A percentile compares a stretch with the other conserved stretches of the same genome.
Conservation (phyloP, 30 jellyfish, hydroid and myxozoan genomes). For the Chrysaora quinquecirrha region DNA sequence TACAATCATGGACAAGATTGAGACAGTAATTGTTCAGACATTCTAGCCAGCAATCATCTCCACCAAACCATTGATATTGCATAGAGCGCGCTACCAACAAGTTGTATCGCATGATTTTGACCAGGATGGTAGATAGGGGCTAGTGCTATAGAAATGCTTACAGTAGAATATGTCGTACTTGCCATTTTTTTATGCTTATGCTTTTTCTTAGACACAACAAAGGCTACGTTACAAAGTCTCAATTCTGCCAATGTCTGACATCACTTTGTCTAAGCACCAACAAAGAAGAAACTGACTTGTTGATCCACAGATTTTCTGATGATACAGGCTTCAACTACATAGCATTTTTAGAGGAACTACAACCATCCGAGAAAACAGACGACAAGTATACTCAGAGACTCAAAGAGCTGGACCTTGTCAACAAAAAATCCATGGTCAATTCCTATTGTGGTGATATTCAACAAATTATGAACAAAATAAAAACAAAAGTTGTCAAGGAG, state of each 20-base stretch:
- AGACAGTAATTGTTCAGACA: too few relatives aligned
- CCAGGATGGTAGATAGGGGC: too few relatives aligned
- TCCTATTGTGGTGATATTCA: slow-evolving; percentile 49
- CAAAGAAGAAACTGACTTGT: slow-evolving; percentile 66
- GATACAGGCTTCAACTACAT: slow-evolving; percentile 92
- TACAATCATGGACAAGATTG: too few relatives aligned
- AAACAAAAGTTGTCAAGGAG: slow-evolving; percentile 81
- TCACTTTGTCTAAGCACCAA: slow-evolving; percentile 64
- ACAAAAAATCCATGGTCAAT: slow-evolving; percentile 27
- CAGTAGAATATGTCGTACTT: too few relatives aligned
- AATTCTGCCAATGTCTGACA: slow-evolving; percentile 86
- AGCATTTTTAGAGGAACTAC: slow-evolving; percentile 79
- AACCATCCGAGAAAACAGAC: slow-evolving; percentile 83
- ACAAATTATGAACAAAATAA: slow-evolving; percentile 73
- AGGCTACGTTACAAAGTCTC: slow-evolving; percentile 95
- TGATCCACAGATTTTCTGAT: slow-evolving; percentile 78
- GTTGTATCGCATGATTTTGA: too few relatives aligned
- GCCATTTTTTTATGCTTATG: too few relatives aligned
- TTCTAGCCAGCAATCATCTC: too few relatives aligned
- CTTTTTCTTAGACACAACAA: slow-evolving; percentile 82
- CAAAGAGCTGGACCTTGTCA: slow-evolving; percentile 72
- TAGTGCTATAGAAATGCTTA: too few relatives aligned
- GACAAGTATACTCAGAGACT: slow-evolving; percentile 71
- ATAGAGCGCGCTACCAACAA: too few relatives aligned
- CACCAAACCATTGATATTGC: too few relatives aligned